Percentiles rank a stretch among this genome's conserved stretches.
These are phyloP conservation scores for Rapana venosa DNA, from an alignment of 2,888 invertebrate genomes.

Conservation along the genomic window DNA sequence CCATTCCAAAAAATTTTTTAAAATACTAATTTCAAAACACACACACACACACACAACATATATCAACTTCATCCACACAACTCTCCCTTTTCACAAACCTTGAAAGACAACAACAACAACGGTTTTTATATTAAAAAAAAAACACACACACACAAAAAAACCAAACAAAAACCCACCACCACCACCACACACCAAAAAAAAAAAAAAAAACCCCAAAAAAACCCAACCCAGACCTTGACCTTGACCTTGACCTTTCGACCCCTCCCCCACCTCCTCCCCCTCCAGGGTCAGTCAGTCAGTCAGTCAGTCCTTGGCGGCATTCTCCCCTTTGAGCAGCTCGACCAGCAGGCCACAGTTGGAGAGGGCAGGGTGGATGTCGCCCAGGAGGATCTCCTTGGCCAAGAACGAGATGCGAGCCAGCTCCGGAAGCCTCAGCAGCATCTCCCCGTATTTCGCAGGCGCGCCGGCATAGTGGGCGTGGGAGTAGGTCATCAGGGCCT, in stretches of 20 bases:
- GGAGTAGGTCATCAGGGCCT: conserved; percentile 94
- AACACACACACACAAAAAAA: no score
- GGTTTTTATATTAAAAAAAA: no score
- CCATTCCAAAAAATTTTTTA: no score
- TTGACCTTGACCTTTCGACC: neutral
- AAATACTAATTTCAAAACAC: no score
- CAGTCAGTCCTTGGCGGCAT: conserved; percentile 54
- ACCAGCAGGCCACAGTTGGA: conserved; percentile 94
- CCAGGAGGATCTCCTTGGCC: conserved; percentile 85
- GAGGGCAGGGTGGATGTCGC: conserved; percentile 88
- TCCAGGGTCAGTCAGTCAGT: neutral
- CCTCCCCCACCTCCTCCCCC: neutral
- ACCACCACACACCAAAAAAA: neutral
- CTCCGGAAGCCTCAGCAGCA: conserved; percentile 94
- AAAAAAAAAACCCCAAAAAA: no score
- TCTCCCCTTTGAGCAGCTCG: conserved; percentile 86
- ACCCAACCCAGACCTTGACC: neutral
- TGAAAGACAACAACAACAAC: no score
- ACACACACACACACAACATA: no score
- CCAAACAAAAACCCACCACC: neutral
- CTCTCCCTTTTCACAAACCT: no score
- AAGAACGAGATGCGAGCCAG: conserved; percentile 96
- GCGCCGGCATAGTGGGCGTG: conserved; percentile 93
- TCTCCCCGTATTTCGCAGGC: conserved; percentile 96
- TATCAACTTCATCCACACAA: no score